Base-by-base conservation (phyloP, 1,140 invertebrate genomes). In the Ceratosolen solmsi region DNA sequence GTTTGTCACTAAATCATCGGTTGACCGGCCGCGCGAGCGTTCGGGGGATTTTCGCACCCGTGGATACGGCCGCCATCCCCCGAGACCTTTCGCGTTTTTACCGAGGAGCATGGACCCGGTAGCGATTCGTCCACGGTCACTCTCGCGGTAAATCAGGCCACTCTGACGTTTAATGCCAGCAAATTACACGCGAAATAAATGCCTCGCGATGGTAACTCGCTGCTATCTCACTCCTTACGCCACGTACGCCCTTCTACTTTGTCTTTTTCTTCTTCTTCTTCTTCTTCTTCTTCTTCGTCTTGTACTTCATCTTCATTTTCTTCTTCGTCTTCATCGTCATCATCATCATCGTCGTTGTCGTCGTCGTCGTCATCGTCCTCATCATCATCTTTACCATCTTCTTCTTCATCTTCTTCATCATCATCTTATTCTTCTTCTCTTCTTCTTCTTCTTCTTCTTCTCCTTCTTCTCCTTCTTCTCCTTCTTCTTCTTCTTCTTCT, bases 171-270 rank as follows among this genome's bases (percentile, higher is more conserved):
- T 89, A 90, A 90, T 89, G 84, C 89, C 89, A 85, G 89, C 90
- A 90, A 90, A 91, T 91, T 91, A 90, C 89, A 89, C 88, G 90
- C 87, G 87, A 89, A 91, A 90, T 89, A 90, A 91, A 91, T 90
- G 88, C 86, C 79, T 84, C 46, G 76, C 74, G 74, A 46, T 27
- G 56, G 54, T 68, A 68, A 68, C 63, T 38, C 33, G 63, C 15
- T 68, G 22, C 33, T 4, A 8, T 17, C 30, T 17, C 11, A 5
- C 60, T 17, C 11, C 30, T 33, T 15, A 2, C 41, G 5, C 13
- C 41, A 5, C 13, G 41, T 46, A 46, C 41, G 3, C 7, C n/a
- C n/a, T n/a, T n/a, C 27, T n/a, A 65, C 60, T 3, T 33, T 71
- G 15, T 41, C 41, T 46, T 13, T 46, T 13, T 46, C 41, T 46